Percentiles rank a stretch among this genome's conserved stretches.
These are phyloP conservation scores for Apodemus sylvaticus DNA, from an alignment of 2,113 vertebrate genomes.

Conservation along the genomic window DNA sequence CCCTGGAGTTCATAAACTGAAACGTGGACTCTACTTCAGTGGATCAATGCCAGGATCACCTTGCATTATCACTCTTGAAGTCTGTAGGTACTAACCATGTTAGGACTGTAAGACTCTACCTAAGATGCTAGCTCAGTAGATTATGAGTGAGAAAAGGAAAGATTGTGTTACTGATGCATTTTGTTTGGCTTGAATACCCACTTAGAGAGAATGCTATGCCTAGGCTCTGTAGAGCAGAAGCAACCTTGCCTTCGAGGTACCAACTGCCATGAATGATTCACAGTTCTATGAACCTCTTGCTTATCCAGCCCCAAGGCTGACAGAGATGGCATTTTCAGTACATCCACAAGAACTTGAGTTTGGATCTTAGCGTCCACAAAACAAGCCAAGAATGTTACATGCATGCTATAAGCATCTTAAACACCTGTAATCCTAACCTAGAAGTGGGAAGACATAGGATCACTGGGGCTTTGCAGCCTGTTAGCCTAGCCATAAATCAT, in stretches of 20 bases:
- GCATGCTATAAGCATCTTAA: neutral
- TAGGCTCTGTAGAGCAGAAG: slow-evolving; percentile 10
- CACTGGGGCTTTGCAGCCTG: neutral
- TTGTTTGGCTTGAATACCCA: neutral
- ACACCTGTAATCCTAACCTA: neutral
- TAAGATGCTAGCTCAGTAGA: neutral
- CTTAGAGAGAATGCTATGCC: slow-evolving; percentile 1
- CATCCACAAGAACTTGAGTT: neutral
- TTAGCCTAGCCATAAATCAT: neutral
- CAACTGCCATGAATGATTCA: neutral
- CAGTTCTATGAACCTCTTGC: neutral
- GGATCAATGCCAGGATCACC: neutral
- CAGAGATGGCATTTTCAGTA: neutral
- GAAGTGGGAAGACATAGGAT: neutral
- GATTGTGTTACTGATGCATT: neutral
- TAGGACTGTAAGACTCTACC: neutral
- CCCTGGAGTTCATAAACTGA: neutral
- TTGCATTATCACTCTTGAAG: neutral
- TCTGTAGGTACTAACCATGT: neutral
- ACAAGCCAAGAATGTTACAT: no score
- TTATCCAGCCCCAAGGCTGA: neutral
- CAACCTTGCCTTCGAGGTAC: neutral
- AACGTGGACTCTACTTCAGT: neutral
- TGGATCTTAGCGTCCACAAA: neutral
- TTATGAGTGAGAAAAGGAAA: neutral